Conservation (phyloP, 1,140 invertebrate species). For the Aleiodes sp. region DNA sequence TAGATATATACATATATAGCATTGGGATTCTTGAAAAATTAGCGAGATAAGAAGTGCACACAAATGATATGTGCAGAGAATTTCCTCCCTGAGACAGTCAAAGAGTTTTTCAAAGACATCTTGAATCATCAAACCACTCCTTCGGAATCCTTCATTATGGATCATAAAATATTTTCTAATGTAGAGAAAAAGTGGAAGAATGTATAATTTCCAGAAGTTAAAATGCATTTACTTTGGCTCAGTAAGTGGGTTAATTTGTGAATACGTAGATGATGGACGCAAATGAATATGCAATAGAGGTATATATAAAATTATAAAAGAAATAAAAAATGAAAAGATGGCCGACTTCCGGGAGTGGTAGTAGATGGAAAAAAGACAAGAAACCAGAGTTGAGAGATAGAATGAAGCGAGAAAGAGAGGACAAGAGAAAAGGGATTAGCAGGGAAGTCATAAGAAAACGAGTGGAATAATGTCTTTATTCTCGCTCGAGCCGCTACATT, state of each 20-base stretch:
- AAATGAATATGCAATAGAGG: neutral
- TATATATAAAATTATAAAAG: constrained; percentile 1
- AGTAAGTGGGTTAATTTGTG: constrained; percentile 27
- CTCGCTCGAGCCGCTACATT: constrained; percentile 41
- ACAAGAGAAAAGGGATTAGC: constrained; percentile 25
- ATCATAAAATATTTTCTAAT: neutral
- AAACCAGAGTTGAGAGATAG: constrained; percentile 5
- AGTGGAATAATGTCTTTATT: constrained; percentile 47
- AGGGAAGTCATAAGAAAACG: constrained; percentile 28
- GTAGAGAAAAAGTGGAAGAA: neutral
- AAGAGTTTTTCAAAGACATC: no score
- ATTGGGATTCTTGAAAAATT: no score
- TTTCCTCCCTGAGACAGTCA: no score
- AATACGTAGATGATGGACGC: neutral
- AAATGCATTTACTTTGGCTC: constrained; percentile 4
- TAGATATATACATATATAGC: no score
- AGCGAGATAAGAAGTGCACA: no score
- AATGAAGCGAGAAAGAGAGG: constrained; percentile 11
- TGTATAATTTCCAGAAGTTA: constrained; percentile 26
- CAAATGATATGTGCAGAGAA: no score
- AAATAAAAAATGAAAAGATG: constrained; percentile 22
- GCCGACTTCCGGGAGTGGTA: constrained; percentile 24
- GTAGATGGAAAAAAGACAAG: constrained; percentile 6
- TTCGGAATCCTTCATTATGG: no score
- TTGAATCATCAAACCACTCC: no score